Conservation (phyloP, 2,797 vertebrate genomes). For the Micropoecilia bifurca region DNA sequence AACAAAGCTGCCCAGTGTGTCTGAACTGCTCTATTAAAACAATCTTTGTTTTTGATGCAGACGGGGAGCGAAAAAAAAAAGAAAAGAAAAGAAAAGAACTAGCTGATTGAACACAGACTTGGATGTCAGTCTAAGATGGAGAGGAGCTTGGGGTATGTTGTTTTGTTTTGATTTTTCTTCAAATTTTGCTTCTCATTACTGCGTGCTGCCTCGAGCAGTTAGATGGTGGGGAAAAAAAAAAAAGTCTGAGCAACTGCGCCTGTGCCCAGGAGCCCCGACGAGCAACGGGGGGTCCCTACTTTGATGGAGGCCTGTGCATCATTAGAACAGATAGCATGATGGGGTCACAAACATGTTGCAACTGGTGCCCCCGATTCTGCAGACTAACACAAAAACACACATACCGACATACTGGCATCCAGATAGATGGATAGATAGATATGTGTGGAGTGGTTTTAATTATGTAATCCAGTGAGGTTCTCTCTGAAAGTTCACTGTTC, state of each 20-base stretch:
- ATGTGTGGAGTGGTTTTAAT: constrained; percentile 80
- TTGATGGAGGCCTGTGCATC: constrained; percentile 83
- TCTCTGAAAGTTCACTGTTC: constrained; percentile 90
- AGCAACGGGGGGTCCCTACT: constrained; percentile 79
- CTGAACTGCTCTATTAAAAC: constrained; percentile 80
- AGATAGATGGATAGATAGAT: constrained; percentile 24
- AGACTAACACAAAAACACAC: constrained; percentile 59
- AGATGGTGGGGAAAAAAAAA: constrained; percentile 50
- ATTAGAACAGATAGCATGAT: constrained; percentile 80
- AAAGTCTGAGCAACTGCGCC: constrained; percentile 68
- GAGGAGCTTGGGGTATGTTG: constrained; percentile 64
- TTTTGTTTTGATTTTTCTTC: constrained; percentile 73
- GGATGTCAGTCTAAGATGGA: constrained; percentile 75
- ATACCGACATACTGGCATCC: constrained; percentile 43
- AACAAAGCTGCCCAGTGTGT: constrained; percentile 71
- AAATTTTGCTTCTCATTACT: constrained; percentile 80
- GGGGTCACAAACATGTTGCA: constrained; percentile 72
- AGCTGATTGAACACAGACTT: constrained; percentile 72
- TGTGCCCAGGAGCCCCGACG: constrained; percentile 73
- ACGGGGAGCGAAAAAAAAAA: constrained; percentile 38
- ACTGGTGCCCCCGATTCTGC: constrained; percentile 54
- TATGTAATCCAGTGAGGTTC: constrained; percentile 85
- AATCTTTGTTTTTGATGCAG: constrained; percentile 79
- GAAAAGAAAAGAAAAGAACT: constrained; percentile 46
- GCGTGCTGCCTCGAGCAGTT: constrained; percentile 68